Evolutionary conservation across 2,113 vertebrate genomes (phyloP).

Genomic region (Bucco capensis): DNA sequence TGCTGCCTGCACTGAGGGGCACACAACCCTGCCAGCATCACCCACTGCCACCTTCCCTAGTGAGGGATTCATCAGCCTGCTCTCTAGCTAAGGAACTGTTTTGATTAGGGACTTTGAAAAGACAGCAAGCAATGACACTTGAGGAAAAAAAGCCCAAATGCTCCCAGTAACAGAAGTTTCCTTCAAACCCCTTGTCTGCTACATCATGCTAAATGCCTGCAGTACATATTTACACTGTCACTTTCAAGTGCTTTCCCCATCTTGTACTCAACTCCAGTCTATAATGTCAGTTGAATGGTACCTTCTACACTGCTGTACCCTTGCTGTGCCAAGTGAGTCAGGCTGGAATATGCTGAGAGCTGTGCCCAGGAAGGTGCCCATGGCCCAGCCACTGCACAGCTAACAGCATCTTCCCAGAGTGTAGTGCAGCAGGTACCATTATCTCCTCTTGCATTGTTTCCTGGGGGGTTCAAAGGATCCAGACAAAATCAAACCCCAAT

Average conservation of each 20-base stretch:
- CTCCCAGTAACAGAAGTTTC: neutral
- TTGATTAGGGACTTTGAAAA: neutral
- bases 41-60: rapidly evolving
- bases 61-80: neutral
- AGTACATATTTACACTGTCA: neutral
- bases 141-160: neutral
- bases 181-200: neutral
- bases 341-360: neutral
- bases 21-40: neutral
- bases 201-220: rapidly evolving
- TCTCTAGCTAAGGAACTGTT: neutral
- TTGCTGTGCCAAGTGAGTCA: neutral
- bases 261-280: neutral
- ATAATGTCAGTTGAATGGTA: neutral
- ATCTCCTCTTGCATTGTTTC: neutral
- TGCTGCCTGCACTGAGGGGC: neutral
- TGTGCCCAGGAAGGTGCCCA: neutral
- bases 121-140: neutral
- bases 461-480: neutral
- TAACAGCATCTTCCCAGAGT: neutral
- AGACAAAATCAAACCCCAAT: neutral
- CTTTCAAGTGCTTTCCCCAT: neutral
- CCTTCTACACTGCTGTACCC: neutral
- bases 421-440: neutral
- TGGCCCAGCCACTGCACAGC: neutral